These are phyloP conservation scores for Euproctis similis DNA, from an alignment of 2,888 invertebrate genomes.

Conservation along the genomic window DNA sequence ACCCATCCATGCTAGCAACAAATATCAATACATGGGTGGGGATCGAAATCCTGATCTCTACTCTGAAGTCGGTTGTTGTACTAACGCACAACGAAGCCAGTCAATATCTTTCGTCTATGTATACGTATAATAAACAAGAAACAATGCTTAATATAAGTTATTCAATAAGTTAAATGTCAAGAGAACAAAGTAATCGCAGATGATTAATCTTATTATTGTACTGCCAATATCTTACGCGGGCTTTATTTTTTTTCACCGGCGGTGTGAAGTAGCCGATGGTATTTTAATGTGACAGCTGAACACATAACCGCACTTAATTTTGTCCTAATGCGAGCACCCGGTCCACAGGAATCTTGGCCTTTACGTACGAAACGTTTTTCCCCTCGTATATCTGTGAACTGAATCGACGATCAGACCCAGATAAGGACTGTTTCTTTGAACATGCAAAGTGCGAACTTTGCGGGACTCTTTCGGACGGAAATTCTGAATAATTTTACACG, in stretches of 20 bases:
- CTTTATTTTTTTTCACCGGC: slow-evolving; percentile 50
- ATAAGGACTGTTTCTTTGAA: slow-evolving; percentile 68
- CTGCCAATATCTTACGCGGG: slow-evolving; percentile 47
- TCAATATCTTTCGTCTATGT: too few species aligned
- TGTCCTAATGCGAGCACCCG: slow-evolving; percentile 63
- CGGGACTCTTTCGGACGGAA: slow-evolving; percentile 60
- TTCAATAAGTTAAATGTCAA: too few species aligned
- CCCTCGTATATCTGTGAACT: slow-evolving; percentile 56
- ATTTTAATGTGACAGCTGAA: slow-evolving; percentile 71
- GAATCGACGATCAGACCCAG: slow-evolving; percentile 69
- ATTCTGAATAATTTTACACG: slow-evolving; percentile 73
- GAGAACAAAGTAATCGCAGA: slow-evolving; percentile 36
- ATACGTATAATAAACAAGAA: too few species aligned
- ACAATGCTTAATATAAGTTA: too few species aligned
- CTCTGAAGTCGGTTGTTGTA: too few species aligned
- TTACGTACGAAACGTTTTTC: slow-evolving; percentile 54
- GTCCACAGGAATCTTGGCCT: slow-evolving; percentile 52
- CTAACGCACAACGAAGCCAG: too few species aligned
- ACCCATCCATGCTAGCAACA: too few species aligned
- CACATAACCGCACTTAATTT: slow-evolving; percentile 75
- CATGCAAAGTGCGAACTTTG: slow-evolving; percentile 73
- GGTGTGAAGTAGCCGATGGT: slow-evolving; percentile 58
- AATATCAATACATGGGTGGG: too few species aligned
- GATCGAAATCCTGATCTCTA: too few species aligned
- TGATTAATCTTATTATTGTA: slow-evolving; percentile 61